Conservation (phyloP, 2,888 invertebrate genomes). For the Pachliopta kotzebuea region DNA sequence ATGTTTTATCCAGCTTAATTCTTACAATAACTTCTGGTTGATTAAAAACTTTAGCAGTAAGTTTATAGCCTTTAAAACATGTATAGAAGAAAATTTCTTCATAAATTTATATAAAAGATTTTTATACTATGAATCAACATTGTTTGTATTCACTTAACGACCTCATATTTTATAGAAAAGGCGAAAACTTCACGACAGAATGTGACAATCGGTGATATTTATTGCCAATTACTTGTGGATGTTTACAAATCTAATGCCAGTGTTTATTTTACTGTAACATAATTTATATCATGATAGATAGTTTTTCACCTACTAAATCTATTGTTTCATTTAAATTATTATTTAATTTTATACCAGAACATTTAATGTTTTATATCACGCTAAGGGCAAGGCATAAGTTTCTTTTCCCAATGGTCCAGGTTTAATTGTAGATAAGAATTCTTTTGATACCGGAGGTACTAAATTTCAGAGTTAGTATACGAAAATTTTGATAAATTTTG, state of each 20-base stretch:
- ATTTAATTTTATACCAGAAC: neutral
- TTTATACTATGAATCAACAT: neutral
- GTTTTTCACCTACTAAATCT: too few species aligned
- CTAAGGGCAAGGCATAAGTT: neutral
- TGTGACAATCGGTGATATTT: slow-evolving; percentile 67
- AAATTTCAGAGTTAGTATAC: neutral
- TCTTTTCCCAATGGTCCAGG: neutral
- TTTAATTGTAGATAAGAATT: neutral
- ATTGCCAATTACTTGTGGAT: slow-evolving; percentile 43
- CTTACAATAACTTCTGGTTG: too few species aligned
- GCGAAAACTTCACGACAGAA: slow-evolving; percentile 55
- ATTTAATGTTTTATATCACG: neutral
- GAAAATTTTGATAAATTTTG: neutral
- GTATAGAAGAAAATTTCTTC: neutral
- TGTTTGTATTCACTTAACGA: slow-evolving; percentile 76
- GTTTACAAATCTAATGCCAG: slow-evolving; percentile 19
- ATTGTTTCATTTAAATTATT: neutral
- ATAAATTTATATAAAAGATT: neutral
- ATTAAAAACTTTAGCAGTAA: too few species aligned
- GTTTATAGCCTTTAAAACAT: too few species aligned
- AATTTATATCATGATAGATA: neutral
- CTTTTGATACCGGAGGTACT: neutral
- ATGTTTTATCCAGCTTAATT: too few species aligned
- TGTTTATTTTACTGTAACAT: slow-evolving; percentile 8
- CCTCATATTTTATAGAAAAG: slow-evolving; percentile 60